Evolutionary conservation across 2,113 vertebrate species (phyloP).

Genomic region (Pimephales promelas): DNA sequence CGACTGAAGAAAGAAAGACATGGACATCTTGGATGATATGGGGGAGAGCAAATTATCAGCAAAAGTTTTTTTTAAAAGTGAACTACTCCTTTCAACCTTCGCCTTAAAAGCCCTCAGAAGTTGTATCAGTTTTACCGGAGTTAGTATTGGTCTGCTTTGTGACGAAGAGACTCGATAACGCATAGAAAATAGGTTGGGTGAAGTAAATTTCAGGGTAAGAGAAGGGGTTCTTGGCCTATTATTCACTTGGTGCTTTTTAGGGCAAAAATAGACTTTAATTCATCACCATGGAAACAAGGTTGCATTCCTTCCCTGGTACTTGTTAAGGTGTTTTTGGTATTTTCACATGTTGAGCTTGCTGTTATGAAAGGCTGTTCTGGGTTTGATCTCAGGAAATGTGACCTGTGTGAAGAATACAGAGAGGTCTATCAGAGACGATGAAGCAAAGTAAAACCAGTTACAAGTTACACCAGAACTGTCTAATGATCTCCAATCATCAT

Average conservation of each 20-base stretch:
- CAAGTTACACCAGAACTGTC: not conserved
- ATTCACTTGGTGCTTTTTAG: slow-evolving; percentile 32
- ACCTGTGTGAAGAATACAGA: not conserved
- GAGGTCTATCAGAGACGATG: not conserved
- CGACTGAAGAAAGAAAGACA: too few species aligned
- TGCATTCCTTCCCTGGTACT: slow-evolving; percentile 9
- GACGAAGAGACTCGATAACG: not conserved
- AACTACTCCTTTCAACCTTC: not conserved
- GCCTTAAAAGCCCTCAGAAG: not conserved
- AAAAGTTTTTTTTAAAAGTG: too few species aligned
- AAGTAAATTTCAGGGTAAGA: not conserved
- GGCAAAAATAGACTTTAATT: slow-evolving; percentile 31
- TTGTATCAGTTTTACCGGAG: not conserved
- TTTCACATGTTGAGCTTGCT: not conserved
- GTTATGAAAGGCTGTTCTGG: not conserved
- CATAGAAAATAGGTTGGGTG: not conserved
- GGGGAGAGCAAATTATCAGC: too few species aligned
- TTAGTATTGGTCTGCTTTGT: not conserved
- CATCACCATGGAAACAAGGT: slow-evolving; percentile 44
- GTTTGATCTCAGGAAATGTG: not conserved
- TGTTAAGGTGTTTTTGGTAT: not conserved
- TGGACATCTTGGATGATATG: too few species aligned
- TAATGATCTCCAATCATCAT: slow-evolving; percentile 2
- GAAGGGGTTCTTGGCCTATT: not conserved
- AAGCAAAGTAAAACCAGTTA: not conserved